phyloP scores from a whole-genome alignment of 2,113 vertebrate species.

The Morone saxatilis region DNA sequence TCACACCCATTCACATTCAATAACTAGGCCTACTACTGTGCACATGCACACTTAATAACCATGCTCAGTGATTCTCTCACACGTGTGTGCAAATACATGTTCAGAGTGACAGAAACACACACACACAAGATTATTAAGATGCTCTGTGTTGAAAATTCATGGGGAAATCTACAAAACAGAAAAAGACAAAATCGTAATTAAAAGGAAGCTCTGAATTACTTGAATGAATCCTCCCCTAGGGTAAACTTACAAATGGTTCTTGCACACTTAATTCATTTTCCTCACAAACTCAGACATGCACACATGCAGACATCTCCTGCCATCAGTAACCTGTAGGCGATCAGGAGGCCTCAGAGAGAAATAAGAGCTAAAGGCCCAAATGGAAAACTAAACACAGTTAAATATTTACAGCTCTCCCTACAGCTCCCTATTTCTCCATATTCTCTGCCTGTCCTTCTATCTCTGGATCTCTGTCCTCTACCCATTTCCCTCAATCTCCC shows the following conservation, averaged over 20 bases:
- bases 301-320: slow-evolving; percentile 9
- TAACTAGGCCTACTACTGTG: neutral
- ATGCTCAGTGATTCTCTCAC: neutral
- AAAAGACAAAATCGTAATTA: neutral
- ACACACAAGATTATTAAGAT: neutral
- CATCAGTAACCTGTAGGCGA: slow-evolving; percentile 55
- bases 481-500: neutral
- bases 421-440: slow-evolving; percentile 30
- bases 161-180: neutral
- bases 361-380: slow-evolving; percentile 30
- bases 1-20: neutral
- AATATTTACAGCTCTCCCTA: slow-evolving; percentile 66
- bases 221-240: neutral
- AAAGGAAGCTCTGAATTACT: neutral
- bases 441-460: slow-evolving; percentile 9
- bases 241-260: neutral
- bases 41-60: slow-evolving; percentile 20
- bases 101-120: neutral
- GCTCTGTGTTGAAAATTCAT: neutral
- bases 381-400: slow-evolving; percentile 73
- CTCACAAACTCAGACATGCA: neutral
- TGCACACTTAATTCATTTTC: slow-evolving; percentile 5
- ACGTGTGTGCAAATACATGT: too few relatives aligned
- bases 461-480: slow-evolving; percentile 23
- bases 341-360: slow-evolving; percentile 38